A percentile compares a stretch with the other conserved stretches of the same genome.
Evolutionary conservation across 2,797 vertebrate species (phyloP).

Genomic region (Toxotes lorentzi): DNA sequence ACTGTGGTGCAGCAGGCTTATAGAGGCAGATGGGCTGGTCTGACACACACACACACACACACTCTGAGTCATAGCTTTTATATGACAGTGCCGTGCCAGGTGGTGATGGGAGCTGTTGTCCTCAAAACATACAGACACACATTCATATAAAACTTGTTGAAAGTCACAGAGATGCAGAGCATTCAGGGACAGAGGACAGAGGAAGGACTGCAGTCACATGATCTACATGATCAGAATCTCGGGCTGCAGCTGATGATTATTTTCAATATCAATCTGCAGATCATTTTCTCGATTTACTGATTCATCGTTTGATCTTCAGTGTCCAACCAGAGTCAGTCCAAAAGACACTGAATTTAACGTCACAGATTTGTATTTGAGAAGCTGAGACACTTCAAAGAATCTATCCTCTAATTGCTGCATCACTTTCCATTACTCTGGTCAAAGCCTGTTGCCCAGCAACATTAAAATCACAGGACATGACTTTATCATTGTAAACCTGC

Average conservation of each 20-base stretch:
- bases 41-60: slow-evolving; percentile 44
- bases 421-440: not conserved
- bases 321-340: not conserved
- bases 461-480: too few relatives aligned
- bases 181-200: slow-evolving; percentile 7
- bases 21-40: slow-evolving; percentile 62
- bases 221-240: not conserved
- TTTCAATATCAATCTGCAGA: not conserved
- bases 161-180: slow-evolving; percentile 10
- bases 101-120: slow-evolving; percentile 66
- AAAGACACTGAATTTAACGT: too few relatives aligned
- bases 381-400: too few relatives aligned
- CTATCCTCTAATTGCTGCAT: too few relatives aligned
- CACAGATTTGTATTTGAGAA: too few relatives aligned
- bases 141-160: slow-evolving; percentile 37
- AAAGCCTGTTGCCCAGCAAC: too few relatives aligned
- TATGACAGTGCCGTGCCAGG: slow-evolving; percentile 55
- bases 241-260: not conserved
- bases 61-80: slow-evolving; percentile 64
- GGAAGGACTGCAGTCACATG: slow-evolving; percentile 8
- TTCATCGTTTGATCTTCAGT: too few relatives aligned
- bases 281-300: not conserved
- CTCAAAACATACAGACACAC: slow-evolving; percentile 53
- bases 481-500: not conserved
- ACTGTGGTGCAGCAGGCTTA: slow-evolving; percentile 16